Percentiles rank a stretch among this genome's conserved stretches.
phyloP scores from a whole-genome alignment of 2,113 vertebrate genomes.

The Nesogale talazaci region DNA sequence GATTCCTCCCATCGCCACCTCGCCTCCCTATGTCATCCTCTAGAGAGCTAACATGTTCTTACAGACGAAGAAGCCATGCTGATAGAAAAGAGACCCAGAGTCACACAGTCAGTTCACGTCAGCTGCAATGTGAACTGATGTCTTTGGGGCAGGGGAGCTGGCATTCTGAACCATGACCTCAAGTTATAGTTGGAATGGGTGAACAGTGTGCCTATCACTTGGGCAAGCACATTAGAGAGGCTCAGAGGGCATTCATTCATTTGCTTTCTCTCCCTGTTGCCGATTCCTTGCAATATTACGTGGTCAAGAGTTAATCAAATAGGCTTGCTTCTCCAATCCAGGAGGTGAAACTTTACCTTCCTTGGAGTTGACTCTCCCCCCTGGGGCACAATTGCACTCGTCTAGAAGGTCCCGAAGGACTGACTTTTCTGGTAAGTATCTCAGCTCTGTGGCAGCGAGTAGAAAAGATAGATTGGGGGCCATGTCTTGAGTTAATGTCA shows the following conservation, averaged over 20 bases:
- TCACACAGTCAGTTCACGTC: not conserved
- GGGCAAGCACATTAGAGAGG: not conserved
- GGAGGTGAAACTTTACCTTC: not conserved
- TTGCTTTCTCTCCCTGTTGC: not conserved
- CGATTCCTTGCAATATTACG: not conserved
- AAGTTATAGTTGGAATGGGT: not conserved
- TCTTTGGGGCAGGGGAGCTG: not conserved
- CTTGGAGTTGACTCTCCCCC: not conserved
- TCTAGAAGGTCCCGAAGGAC: conserved; percentile 46
- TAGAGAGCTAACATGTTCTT: not conserved
- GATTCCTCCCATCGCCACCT: no score
- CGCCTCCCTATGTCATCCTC: no score
- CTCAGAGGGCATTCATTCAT: not conserved
- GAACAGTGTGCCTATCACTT: fast-evolving
- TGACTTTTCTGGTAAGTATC: conserved; percentile 40
- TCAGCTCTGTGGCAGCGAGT: conserved; percentile 54
- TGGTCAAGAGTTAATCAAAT: conserved; percentile 9
- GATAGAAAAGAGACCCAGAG: not conserved
- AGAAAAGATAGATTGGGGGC: conserved; percentile 72
- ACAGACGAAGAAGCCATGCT: not conserved
- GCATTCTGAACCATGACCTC: not conserved
- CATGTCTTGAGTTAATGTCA: conserved; percentile 74
- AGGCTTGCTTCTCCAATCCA: not conserved
- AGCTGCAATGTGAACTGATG: not conserved
- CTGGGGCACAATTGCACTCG: not conserved